Evolutionary conservation across 2,797 vertebrate genomes (phyloP), one percentile per base, ranked within the genome.

Genomic region (Lerista edwardsae): DNA sequence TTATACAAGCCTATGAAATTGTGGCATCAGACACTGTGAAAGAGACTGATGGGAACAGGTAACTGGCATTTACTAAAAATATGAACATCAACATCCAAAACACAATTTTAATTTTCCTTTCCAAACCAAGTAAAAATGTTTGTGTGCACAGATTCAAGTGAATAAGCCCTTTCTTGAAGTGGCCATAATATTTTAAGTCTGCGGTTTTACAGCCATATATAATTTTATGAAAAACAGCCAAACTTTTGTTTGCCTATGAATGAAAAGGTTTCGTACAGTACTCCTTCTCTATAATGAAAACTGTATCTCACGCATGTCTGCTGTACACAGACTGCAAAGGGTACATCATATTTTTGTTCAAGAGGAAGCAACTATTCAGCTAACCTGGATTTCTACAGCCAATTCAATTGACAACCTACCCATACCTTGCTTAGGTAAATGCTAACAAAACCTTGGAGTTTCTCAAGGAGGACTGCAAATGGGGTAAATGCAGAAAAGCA

Each of bases 231-330:
- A 77, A 80, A 86, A 86, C 84, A 84, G 82, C 84, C 90, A 92
- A 91, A 91, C 87, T 91, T 84, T 87, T 83, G 81, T 88, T 92
- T 90, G 90, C 86, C 51, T 87, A 91, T 87, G 89, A 90, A 94
- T 91, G 91, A 91, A 93, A 90, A 79, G 73, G 47, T 85, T 90
- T 92, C 78, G 83, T 59, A 91, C 87, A 88, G 86, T 90, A 90
- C 89, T 89, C 82, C 79, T 89, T 83, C 91, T 82, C 87, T 91
- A 76, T 76, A 61, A 23, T 93, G 86, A 89, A 89, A 93, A 91
- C 69, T 87, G 62, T 0, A 4, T 59, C 89, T 89, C 82, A 85
- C 86, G 75, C 68, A 87, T 81, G 75, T 85, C 80, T 34, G 85
- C 84, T 79, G 44, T 80, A 89, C 88, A 86, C 82, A 84, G 91